Conservation (phyloP, 2,888 invertebrate species). For the Archaeoteleia sp. region DNA sequence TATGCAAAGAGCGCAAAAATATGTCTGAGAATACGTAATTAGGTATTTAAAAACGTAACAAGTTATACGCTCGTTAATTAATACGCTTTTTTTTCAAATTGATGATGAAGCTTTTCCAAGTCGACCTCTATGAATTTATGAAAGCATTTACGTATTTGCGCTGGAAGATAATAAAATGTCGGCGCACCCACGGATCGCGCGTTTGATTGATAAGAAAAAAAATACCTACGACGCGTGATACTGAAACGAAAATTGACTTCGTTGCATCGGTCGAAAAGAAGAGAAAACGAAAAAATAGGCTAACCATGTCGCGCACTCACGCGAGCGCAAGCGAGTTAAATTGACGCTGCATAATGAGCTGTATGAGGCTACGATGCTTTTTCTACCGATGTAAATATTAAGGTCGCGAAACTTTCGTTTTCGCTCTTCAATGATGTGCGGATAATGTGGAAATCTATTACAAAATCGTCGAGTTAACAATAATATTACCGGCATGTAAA, state of each 20-base stretch:
- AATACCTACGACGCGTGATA: constrained; percentile 1
- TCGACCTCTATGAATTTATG: constrained; percentile 30
- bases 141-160: constrained; percentile 5
- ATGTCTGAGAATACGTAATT: constrained; percentile 4
- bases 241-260: no score
- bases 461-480: constrained; percentile 37
- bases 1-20: constrained; percentile 21
- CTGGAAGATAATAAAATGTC: neutral
- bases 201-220: constrained; percentile 1
- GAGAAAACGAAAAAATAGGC: constrained; percentile 24
- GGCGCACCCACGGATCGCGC: constrained; percentile 1
- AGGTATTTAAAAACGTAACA: constrained; percentile 8
- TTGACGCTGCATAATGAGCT: constrained; percentile 37
- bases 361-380: constrained; percentile 28
- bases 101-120: constrained; percentile 27
- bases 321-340: constrained; percentile 21
- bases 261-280: no score
- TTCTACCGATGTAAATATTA: constrained; percentile 46
- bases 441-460: constrained; percentile 46
- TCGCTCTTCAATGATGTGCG: constrained; percentile 37
- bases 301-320: neutral
- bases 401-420: constrained; percentile 58
- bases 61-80: constrained; percentile 25
- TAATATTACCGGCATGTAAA: constrained; percentile 15
- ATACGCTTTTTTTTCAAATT: constrained; percentile 22